Evolutionary conservation across 2,888 invertebrate genomes (phyloP).

Genomic region (Drosophila neonasuta): DNA sequence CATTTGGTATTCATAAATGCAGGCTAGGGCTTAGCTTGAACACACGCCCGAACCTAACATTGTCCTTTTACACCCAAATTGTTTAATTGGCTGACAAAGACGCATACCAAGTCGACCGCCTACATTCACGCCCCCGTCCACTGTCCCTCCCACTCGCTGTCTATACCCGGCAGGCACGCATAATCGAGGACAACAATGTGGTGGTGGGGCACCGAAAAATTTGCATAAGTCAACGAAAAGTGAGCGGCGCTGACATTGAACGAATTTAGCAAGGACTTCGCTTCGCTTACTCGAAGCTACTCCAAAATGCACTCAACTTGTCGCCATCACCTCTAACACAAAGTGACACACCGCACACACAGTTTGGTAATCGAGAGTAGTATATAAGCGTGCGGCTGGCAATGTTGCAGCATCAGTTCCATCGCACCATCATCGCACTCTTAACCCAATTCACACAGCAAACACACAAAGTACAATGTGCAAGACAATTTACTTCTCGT

Average conservation of each 20-base stretch:
- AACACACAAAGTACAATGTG: slow-evolving; percentile 23
- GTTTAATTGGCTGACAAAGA: slow-evolving; percentile 73
- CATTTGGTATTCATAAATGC: slow-evolving; percentile 76
- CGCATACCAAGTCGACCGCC: slow-evolving; percentile 18
- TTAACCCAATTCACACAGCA: slow-evolving; percentile 33
- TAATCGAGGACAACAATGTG: slow-evolving; percentile 17
- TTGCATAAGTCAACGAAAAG: slow-evolving; percentile 74
- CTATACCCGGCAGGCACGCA: background rate
- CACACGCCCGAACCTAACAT: slow-evolving; percentile 45
- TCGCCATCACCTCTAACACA: slow-evolving; percentile 63
- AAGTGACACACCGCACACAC: slow-evolving; percentile 55
- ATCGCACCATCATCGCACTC: slow-evolving; percentile 25
- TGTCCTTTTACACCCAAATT: slow-evolving; percentile 65
- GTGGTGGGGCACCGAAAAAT: slow-evolving; percentile 32
- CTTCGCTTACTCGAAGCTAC: slow-evolving; percentile 23
- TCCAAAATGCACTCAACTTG: slow-evolving; percentile 69
- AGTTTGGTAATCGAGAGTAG: slow-evolving; percentile 1
- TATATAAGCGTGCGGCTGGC: slow-evolving; percentile 48
- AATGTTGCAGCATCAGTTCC: slow-evolving; percentile 49
- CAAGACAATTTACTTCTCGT: slow-evolving; percentile 48
- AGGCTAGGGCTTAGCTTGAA: slow-evolving; percentile 47
- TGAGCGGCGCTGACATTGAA: slow-evolving; percentile 68
- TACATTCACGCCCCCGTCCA: background rate
- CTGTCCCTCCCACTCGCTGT: slow-evolving; percentile 1
- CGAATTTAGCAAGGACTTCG: slow-evolving; percentile 62